Percentiles rank a stretch among this genome's conserved stretches.
Conservation (phyloP, 2,113 vertebrate genomes). For the Tragelaphus buxtoni region DNA sequence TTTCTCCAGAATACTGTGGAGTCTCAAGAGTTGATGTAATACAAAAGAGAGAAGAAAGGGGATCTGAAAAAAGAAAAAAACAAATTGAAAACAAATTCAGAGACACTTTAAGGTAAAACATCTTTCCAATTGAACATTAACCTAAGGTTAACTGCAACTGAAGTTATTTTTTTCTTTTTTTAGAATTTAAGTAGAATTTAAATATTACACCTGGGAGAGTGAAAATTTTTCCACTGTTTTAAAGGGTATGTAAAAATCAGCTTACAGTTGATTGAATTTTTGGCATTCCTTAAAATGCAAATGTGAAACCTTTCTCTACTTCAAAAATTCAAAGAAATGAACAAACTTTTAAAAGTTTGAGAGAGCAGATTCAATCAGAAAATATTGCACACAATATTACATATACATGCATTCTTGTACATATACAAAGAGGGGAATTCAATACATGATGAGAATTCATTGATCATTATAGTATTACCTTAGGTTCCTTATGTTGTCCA, state of each 20-base stretch:
- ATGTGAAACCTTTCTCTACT: neutral
- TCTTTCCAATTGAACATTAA: conserved; percentile 2
- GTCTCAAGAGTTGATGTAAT: neutral
- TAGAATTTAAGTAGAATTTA: neutral
- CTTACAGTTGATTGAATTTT: neutral
- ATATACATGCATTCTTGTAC: neutral
- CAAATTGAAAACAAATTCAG: neutral
- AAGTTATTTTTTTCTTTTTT: neutral
- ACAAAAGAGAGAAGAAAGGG: neutral
- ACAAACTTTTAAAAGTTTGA: neutral
- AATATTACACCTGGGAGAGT: neutral
- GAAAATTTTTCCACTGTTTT: neutral
- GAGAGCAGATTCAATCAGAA: neutral
- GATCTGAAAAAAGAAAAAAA: neutral
- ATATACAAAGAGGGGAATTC: neutral
- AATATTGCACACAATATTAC: neutral
- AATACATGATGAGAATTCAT: neutral
- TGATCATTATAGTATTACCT: neutral
- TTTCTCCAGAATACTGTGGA: neutral
- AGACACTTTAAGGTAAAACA: neutral
- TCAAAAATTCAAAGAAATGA: neutral
- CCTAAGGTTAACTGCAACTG: neutral
- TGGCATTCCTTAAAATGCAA: neutral
- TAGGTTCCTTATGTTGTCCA: neutral
- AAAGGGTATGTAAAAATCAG: neutral